Evolutionary conservation across 2,888 invertebrate genomes (phyloP).

Genomic region (Cephonodes hylas): DNA sequence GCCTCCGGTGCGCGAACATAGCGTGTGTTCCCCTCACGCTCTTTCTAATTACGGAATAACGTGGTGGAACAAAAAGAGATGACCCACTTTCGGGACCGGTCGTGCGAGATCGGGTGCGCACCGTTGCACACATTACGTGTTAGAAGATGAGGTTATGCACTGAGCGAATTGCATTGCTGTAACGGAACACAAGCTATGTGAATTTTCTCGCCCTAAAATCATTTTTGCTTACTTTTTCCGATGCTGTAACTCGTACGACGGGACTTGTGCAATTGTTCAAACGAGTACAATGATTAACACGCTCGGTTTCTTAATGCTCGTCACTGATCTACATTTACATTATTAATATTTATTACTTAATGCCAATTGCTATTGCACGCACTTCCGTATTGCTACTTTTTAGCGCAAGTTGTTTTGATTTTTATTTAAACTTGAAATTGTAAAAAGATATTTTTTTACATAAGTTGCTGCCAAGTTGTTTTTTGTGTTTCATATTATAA

Average conservation of each 20-base stretch:
- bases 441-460: too few relatives aligned
- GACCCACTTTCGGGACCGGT: slow-evolving; percentile 79
- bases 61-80: slow-evolving; percentile 80
- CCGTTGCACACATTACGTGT: slow-evolving; percentile 78
- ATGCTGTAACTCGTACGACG: slow-evolving; percentile 56
- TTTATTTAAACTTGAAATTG: too few relatives aligned
- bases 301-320: slow-evolving; percentile 11
- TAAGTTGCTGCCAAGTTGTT: too few relatives aligned
- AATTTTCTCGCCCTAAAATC: slow-evolving; percentile 78
- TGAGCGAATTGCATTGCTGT: slow-evolving; percentile 56
- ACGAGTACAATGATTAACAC: slow-evolving; percentile 33
- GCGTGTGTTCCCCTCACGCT: slow-evolving; percentile 48
- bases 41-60: slow-evolving; percentile 78
- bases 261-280: slow-evolving; percentile 61
- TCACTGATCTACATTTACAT: slow-evolving; percentile 3
- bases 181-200: slow-evolving; percentile 75
- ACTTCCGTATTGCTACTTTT: background rate
- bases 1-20: background rate
- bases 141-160: slow-evolving; percentile 76
- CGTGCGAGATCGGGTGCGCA: slow-evolving; percentile 77
- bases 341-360: background rate
- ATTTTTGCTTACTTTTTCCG: slow-evolving; percentile 70
- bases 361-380: background rate
- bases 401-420: background rate
- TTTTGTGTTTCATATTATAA: too few relatives aligned